Conservation (phyloP, 2,797 vertebrate species). For the Melanogrammus aeglefinus region DNA sequence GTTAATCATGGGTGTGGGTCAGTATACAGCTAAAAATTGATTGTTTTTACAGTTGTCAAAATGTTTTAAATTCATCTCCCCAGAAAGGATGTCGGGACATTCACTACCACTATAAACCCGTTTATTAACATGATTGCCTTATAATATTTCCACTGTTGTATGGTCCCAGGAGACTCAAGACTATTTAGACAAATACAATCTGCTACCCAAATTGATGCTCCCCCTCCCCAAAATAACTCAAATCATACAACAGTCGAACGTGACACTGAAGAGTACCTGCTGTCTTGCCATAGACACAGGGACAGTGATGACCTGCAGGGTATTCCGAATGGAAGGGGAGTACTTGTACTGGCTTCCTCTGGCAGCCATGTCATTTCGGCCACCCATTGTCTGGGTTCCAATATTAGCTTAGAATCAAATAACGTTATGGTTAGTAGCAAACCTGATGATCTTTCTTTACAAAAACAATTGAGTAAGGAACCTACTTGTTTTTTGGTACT, state of each 20-base stretch:
- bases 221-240: too few relatives aligned
- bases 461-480: slow-evolving; percentile 5
- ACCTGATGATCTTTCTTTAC: too few relatives aligned
- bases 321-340: slow-evolving; percentile 74
- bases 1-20: too few relatives aligned
- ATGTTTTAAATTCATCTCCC: neutral
- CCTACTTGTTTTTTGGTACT: slow-evolving; percentile 87
- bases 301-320: slow-evolving; percentile 70
- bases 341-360: slow-evolving; percentile 82
- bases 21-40: too few relatives aligned
- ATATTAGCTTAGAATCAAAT: slow-evolving; percentile 80
- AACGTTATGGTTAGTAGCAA: neutral
- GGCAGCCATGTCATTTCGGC: slow-evolving; percentile 63
- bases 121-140: neutral
- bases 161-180: neutral
- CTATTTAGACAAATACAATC: too few relatives aligned
- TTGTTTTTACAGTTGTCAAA: neutral
- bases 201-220: too few relatives aligned
- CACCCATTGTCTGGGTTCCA: slow-evolving; percentile 87
- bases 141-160: neutral
- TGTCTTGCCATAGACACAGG: slow-evolving; percentile 57
- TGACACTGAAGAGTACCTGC: slow-evolving; percentile 65
- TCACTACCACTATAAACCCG: neutral
- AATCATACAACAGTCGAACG: neutral
- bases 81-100: neutral